Percentiles rank a stretch among this genome's conserved stretches.
Evolutionary conservation across 2,113 vertebrate genomes (phyloP).

Genomic region (Serilophus lunatus): DNA sequence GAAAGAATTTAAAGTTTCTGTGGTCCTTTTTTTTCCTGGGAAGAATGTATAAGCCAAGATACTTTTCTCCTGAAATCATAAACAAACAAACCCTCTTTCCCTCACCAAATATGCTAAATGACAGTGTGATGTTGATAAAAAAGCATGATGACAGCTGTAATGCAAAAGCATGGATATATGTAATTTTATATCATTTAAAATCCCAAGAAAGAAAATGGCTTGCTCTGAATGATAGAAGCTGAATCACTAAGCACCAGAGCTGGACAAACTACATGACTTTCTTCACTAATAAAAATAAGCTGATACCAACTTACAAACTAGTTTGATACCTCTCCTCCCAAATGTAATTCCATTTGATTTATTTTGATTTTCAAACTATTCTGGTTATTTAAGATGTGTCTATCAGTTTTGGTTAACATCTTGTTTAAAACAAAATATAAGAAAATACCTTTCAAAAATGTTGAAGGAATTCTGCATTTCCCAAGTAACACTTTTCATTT

Average conservation of each 20-base stretch:
- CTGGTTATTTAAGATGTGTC: background rate
- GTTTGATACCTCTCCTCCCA: background rate
- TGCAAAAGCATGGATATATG: background rate
- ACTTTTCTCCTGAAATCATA: conserved; percentile 3
- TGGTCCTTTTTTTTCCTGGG: background rate
- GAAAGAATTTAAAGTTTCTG: background rate
- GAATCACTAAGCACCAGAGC: background rate
- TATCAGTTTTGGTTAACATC: background rate
- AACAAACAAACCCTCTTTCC: background rate
- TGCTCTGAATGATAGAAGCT: background rate
- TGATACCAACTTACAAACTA: background rate
- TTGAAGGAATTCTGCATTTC: background rate
- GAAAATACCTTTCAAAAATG: background rate
- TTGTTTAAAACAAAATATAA: background rate
- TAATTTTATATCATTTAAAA: background rate
- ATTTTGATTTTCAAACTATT: background rate
- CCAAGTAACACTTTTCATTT: background rate
- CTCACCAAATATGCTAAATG: background rate
- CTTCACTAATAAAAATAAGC: background rate
- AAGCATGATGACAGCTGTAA: background rate
- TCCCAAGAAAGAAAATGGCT: background rate
- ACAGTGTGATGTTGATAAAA: background rate
- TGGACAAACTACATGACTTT: background rate
- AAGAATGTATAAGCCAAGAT: background rate
- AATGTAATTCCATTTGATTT: background rate